These are phyloP conservation scores for Poeciliopsis turneri DNA, from an alignment of 2,797 vertebrate genomes.

Conservation along the genomic window DNA sequence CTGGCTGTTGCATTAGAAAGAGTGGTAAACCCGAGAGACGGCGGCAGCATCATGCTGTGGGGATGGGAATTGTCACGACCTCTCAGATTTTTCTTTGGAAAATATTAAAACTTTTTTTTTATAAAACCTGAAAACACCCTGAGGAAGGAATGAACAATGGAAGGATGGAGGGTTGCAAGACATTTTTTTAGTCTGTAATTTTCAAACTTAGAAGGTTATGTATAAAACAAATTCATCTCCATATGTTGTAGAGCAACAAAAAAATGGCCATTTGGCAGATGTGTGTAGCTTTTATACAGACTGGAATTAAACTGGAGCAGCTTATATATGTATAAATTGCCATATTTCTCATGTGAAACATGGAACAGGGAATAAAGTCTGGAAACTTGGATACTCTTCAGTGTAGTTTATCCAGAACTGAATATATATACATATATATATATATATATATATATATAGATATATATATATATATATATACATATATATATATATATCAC, in stretches of 20 bases:
- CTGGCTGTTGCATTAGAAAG: constrained; percentile 46
- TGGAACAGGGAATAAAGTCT: neutral
- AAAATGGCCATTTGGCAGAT: neutral
- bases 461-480: neutral
- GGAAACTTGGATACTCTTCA: neutral
- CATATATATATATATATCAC: neutral
- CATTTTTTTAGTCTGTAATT: neutral
- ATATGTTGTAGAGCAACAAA: neutral
- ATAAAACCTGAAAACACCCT: neutral
- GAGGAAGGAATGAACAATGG: neutral
- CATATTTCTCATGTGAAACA: neutral
- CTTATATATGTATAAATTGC: neutral
- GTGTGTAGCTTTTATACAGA: neutral
- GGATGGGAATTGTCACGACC: neutral
- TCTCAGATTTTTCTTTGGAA: constrained; percentile 13
- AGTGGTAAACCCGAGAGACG: constrained; percentile 16
- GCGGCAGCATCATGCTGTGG: neutral
- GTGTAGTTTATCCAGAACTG: neutral
- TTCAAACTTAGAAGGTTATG: neutral
- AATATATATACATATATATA: neutral
- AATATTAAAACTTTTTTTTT: neutral
- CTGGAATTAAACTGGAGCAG: neutral
- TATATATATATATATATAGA: neutral
- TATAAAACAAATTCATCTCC: neutral
- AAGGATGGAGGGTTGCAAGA: neutral